Conservation (phyloP, 1,140 invertebrate species). For the Eulimnadia texana region DNA sequence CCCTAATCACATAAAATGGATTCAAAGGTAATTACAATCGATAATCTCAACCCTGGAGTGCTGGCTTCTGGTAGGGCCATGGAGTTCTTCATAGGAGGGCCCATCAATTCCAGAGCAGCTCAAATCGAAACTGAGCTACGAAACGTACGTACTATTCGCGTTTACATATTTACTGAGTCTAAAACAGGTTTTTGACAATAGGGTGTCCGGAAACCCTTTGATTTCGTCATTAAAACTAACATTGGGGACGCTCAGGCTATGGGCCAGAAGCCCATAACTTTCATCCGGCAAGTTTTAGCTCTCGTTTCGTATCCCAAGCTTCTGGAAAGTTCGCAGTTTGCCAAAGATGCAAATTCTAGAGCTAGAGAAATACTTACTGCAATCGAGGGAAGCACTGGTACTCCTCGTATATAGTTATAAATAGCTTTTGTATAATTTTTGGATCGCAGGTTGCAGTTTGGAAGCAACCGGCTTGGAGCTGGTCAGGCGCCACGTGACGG, state of each 20-base stretch:
- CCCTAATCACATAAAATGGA: too few species aligned
- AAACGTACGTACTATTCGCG: too few species aligned
- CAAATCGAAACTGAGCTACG: too few species aligned
- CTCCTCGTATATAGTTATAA: neutral
- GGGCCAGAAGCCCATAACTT: conserved; percentile 85
- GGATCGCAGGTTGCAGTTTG: conserved; percentile 76
- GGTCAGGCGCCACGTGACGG: conserved; percentile 72
- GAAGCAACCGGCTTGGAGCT: conserved; percentile 84
- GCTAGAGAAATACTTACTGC: conserved; percentile 57
- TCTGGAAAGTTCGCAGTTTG: conserved; percentile 54
- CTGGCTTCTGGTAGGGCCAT: too few species aligned
- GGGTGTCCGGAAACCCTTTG: conserved; percentile 79
- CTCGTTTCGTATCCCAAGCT: conserved; percentile 55
- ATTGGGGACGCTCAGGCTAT: conserved; percentile 98
- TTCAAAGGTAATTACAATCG: too few species aligned
- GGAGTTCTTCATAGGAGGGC: too few species aligned
- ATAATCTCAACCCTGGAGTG: too few species aligned
- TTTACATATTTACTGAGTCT: too few species aligned
- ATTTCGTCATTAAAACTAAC: conserved; percentile 88
- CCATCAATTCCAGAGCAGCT: too few species aligned
- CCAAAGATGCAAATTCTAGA: conserved; percentile 67
- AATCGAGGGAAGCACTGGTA: conserved; percentile 48
- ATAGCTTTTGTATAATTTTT: neutral
- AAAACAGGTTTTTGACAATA: too few species aligned
- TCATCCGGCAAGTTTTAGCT: conserved; percentile 40